Conservation (phyloP, 2,888 invertebrate species). For the Coenonympha glycerion region DNA sequence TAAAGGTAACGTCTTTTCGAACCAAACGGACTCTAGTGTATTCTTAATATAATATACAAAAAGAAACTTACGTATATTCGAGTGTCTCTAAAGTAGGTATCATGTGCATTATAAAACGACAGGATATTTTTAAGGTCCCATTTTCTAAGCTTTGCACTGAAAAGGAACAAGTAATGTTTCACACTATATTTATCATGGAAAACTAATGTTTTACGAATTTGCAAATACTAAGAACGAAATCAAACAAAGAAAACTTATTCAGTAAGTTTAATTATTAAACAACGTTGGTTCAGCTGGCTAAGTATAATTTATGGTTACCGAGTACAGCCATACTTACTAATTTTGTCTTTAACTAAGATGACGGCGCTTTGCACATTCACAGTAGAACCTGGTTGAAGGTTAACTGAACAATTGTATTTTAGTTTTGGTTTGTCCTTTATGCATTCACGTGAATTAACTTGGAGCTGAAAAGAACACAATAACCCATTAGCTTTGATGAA, state of each 20-base stretch:
- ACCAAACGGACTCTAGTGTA: no score
- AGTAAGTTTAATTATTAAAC: no score
- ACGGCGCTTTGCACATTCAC: constrained; percentile 31
- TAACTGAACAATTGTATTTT: constrained; percentile 31
- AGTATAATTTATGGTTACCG: no score
- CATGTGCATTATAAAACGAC: background rate
- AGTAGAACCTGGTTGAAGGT: constrained; percentile 30
- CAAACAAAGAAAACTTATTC: no score
- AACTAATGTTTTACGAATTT: no score
- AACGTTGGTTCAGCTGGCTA: no score
- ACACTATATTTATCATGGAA: no score
- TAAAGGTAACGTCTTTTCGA: no score
- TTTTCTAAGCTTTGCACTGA: constrained; percentile 1
- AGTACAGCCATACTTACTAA: constrained; percentile 28
- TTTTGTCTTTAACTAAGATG: constrained; percentile 23
- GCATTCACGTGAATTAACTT: background rate
- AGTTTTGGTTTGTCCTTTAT: background rate
- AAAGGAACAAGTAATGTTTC: background rate
- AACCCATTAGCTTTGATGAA: background rate
- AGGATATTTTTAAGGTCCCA: background rate
- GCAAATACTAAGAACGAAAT: no score
- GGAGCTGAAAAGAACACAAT: constrained; percentile 9
- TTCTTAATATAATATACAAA: background rate
- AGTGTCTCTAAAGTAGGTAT: background rate
- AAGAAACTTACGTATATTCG: background rate